Evolutionary conservation across 2,888 invertebrate genomes (phyloP).

Genomic region (Ophion ventricosus): DNA sequence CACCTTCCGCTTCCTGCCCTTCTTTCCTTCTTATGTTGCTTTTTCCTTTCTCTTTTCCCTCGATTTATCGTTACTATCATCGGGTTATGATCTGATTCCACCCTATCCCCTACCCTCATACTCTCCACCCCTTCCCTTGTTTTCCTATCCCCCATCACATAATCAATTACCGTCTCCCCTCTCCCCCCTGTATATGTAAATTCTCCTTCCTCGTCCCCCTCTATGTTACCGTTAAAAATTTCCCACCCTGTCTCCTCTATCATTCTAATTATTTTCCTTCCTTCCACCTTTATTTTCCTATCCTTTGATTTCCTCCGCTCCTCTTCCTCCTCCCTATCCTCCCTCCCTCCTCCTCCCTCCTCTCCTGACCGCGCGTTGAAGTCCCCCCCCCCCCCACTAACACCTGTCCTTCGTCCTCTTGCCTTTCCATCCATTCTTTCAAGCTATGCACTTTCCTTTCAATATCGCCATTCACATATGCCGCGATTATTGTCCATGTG

Average conservation of each 20-base stretch:
- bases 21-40: slow-evolving; percentile 13
- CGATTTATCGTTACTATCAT: not conserved
- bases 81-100: slow-evolving; percentile 56
- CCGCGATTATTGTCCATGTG: slow-evolving; percentile 31
- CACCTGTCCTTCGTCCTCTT: not conserved
- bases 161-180: slow-evolving; percentile 55
- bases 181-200: slow-evolving; percentile 17
- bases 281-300: slow-evolving; percentile 16
- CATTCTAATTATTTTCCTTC: slow-evolving; percentile 37
- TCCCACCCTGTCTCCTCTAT: slow-evolving; percentile 60
- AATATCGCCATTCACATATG: not conserved
- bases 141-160: slow-evolving; percentile 36
- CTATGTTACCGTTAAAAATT: slow-evolving; percentile 42
- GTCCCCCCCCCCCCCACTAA: no score
- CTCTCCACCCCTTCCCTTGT: slow-evolving; percentile 24
- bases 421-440: slow-evolving; percentile 49
- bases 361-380: no score
- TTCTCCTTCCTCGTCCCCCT: slow-evolving; percentile 27
- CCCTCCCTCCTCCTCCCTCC: no score
- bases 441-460: slow-evolving; percentile 31
- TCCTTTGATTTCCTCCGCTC: slow-evolving; percentile 23
- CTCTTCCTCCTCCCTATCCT: no score
- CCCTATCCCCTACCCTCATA: slow-evolving; percentile 29
- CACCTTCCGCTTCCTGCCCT: slow-evolving; percentile 10
- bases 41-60: not conserved